phyloP scores from a whole-genome alignment of 1,140 invertebrate genomes.

The Eurosta solidaginis region DNA sequence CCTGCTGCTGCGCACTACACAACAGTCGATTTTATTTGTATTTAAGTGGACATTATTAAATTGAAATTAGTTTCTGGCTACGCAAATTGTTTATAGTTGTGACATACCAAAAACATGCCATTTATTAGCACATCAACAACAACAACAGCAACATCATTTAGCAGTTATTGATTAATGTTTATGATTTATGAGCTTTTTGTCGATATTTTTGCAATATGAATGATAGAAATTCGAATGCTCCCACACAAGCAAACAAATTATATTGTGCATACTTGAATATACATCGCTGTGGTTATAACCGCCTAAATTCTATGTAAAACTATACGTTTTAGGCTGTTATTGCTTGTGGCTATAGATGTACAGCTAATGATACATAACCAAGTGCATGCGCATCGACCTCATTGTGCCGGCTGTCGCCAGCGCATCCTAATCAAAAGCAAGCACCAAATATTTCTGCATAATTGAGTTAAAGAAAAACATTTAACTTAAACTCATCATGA shows the following conservation, averaged over 20 bases:
- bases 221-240: neutral
- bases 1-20: conserved; percentile 16
- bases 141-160: conserved; percentile 5
- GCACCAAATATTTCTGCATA: neutral
- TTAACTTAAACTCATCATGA: no score
- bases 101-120: conserved; percentile 6
- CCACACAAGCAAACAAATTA: neutral
- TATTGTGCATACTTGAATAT: neutral
- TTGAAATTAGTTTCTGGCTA: conserved; percentile 1
- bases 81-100: neutral
- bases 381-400: neutral
- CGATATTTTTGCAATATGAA: neutral
- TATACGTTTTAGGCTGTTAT: no score
- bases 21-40: neutral
- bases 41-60: conserved; percentile 13
- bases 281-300: no score
- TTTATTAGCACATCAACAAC: conserved; percentile 16
- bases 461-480: neutral
- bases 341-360: no score
- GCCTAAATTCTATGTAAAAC: no score
- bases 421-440: neutral
- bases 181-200: conserved; percentile 1
- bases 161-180: conserved; percentile 14
- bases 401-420: neutral
- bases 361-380: no score